phyloP scores from a whole-genome alignment of 2,797 vertebrate genomes.

The Diceros bicornis region DNA sequence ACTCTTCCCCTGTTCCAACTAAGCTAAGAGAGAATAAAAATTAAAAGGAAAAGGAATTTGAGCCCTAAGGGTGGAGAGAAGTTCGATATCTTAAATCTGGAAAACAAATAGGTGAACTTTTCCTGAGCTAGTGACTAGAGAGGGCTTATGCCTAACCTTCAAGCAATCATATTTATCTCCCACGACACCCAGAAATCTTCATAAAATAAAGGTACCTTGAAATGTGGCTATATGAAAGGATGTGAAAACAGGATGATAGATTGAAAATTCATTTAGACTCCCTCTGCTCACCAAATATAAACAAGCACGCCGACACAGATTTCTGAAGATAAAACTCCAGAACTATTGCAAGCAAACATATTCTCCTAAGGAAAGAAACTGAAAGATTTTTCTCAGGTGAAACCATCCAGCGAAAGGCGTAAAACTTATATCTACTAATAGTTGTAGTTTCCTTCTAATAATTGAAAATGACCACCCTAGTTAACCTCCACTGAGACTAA shows the following conservation, averaged over 20 bases:
- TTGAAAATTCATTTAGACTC: background rate
- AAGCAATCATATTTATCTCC: background rate
- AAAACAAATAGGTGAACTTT: background rate
- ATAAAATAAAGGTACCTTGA: background rate
- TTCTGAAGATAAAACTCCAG: background rate
- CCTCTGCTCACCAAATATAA: background rate
- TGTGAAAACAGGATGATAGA: background rate
- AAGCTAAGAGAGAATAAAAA: background rate
- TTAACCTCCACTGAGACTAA: background rate
- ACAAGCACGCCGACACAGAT: background rate
- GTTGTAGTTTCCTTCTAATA: background rate
- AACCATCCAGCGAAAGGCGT: background rate
- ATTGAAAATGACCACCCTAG: background rate
- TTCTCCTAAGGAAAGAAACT: background rate
- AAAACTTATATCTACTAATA: background rate
- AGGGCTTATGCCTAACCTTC: background rate
- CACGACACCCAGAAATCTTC: background rate
- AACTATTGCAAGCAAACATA: background rate
- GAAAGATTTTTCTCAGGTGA: background rate
- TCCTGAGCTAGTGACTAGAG: background rate
- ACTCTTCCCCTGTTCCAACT: background rate
- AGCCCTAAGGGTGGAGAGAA: background rate
- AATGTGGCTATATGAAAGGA: background rate
- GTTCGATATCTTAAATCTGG: background rate
- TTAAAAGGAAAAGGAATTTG: background rate